Percentiles rank a stretch among this genome's conserved stretches.
Conservation (phyloP, 2,113 vertebrate genomes). For the Mormoops blainvillei region DNA sequence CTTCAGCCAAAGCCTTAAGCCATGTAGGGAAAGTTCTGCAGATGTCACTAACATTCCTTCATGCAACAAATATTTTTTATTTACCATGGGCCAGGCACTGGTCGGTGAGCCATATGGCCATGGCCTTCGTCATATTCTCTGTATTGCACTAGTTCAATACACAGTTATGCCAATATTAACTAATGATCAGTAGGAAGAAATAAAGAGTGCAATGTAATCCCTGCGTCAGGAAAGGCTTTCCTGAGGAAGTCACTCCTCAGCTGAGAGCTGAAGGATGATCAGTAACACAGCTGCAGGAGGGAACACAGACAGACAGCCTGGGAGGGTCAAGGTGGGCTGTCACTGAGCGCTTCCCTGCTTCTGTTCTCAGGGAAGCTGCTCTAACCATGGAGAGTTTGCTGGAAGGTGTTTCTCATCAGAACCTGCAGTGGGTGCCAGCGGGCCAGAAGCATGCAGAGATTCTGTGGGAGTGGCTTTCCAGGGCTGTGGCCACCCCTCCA, state of each 20-base stretch:
- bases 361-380: background rate
- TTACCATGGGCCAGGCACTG: background rate
- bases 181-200: background rate
- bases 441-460: background rate
- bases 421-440: background rate
- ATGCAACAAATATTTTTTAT: background rate
- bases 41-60: background rate
- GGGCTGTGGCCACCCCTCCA: background rate
- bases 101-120: background rate
- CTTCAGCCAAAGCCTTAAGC: background rate
- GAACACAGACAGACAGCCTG: background rate
- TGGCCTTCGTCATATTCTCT: background rate
- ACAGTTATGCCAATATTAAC: background rate
- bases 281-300: background rate
- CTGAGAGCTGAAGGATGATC: background rate
- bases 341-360: background rate
- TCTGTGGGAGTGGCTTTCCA: too few species aligned
- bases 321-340: background rate
- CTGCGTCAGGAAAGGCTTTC: background rate
- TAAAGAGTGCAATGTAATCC: background rate
- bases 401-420: background rate
- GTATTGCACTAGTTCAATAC: background rate
- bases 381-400: background rate
- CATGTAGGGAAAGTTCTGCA: background rate
- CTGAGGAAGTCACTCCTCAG: background rate